Evolutionary conservation across 2,113 vertebrate genomes (phyloP).

Genomic region (Lota lota): DNA sequence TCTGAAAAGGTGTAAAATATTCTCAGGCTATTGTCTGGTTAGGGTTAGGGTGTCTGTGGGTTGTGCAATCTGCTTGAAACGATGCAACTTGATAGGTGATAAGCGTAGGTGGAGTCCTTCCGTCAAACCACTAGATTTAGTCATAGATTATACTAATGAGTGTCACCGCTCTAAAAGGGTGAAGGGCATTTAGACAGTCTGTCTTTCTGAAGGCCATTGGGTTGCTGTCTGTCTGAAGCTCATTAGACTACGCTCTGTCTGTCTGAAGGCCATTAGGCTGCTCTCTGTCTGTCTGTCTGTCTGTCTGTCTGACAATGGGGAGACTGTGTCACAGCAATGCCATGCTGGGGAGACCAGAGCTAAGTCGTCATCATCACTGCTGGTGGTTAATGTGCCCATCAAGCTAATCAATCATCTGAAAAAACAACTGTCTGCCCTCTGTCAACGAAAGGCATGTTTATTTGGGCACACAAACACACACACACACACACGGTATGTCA

Average conservation of each 20-base stretch:
- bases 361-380: not conserved
- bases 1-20: too few relatives aligned
- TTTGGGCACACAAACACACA: not conserved
- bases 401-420: not conserved
- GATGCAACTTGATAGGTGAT: too few relatives aligned
- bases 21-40: too few relatives aligned
- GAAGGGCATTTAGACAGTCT: too few relatives aligned
- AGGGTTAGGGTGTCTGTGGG: too few relatives aligned
- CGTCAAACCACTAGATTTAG: too few relatives aligned
- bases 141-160: too few relatives aligned
- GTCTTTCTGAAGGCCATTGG: too few relatives aligned
- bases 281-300: constrained; percentile 2
- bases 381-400: not conserved
- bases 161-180: too few relatives aligned
- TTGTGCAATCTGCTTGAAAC: too few relatives aligned
- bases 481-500: not conserved
- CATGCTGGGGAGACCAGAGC: not conserved
- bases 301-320: not conserved
- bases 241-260: not conserved
- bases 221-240: not conserved
- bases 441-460: not conserved
- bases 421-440: not conserved
- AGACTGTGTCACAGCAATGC: not conserved
- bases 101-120: too few relatives aligned
- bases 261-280: not conserved